Percentiles rank a stretch among this genome's conserved stretches.
phyloP scores from a whole-genome alignment of 2,888 invertebrate species.

The Scotopteryx bipunctaria region DNA sequence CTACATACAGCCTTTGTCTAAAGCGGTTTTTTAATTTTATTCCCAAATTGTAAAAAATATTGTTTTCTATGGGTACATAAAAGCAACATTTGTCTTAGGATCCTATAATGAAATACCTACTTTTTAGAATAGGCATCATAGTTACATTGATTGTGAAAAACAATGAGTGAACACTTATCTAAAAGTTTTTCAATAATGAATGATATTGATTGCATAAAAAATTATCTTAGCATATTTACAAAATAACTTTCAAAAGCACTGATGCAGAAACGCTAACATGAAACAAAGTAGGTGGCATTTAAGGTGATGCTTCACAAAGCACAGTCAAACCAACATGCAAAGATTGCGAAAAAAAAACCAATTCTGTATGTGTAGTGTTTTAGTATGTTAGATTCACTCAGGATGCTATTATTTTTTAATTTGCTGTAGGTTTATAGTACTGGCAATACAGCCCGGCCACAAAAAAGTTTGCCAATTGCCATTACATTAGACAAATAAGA shows the following conservation, averaged over 20 bases:
- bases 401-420: slow-evolving; percentile 43
- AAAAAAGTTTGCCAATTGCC: not conserved
- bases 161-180: too few relatives aligned
- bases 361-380: slow-evolving; percentile 46
- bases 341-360: slow-evolving; percentile 56
- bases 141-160: too few relatives aligned
- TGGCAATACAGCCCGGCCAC: not conserved
- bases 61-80: too few relatives aligned
- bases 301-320: slow-evolving; percentile 20
- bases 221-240: not conserved
- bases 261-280: slow-evolving; percentile 6
- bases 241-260: slow-evolving; percentile 9
- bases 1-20: too few relatives aligned
- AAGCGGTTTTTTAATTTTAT: too few relatives aligned
- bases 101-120: too few relatives aligned
- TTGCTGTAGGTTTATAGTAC: slow-evolving; percentile 69
- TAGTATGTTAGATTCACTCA: slow-evolving; percentile 43
- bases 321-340: slow-evolving; percentile 69
- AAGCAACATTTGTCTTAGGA: too few relatives aligned
- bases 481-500: not conserved
- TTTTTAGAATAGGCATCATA: too few relatives aligned
- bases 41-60: too few relatives aligned
- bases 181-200: not conserved
- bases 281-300: not conserved
- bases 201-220: not conserved